Evolutionary conservation across 2,888 invertebrate genomes (phyloP).

Genomic region (Xylophagus ater): DNA sequence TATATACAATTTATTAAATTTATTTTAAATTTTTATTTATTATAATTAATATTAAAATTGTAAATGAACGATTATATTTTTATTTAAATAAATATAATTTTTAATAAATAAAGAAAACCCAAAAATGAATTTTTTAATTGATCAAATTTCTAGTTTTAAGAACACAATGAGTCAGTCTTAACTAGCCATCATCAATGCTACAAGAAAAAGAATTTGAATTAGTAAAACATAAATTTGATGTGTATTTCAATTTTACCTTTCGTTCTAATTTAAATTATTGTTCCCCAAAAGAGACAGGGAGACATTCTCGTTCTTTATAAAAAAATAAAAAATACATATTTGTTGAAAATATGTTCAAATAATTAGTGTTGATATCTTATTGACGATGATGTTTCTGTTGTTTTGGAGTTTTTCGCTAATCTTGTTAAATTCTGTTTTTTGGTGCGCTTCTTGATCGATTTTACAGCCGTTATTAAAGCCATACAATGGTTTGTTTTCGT

Average conservation of each 20-base stretch:
- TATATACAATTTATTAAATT: too few relatives aligned
- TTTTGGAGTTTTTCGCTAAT: not conserved
- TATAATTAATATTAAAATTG: too few relatives aligned
- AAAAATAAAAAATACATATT: too few relatives aligned
- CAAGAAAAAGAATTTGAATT: not conserved
- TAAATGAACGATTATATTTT: too few relatives aligned
- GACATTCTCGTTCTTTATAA: not conserved
- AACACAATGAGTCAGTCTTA: constrained; percentile 2
- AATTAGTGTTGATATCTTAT: not conserved
- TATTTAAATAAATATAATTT: too few relatives aligned
- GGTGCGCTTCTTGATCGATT: constrained; percentile 19
- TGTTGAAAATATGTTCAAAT: not conserved
- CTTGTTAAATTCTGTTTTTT: constrained; percentile 8
- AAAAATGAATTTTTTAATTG: too few relatives aligned
- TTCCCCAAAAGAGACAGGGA: not conserved
- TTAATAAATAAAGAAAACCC: too few relatives aligned
- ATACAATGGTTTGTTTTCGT: too few relatives aligned
- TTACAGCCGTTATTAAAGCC: constrained; percentile 20
- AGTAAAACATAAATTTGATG: not conserved
- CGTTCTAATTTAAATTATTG: not conserved
- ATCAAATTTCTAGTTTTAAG: too few relatives aligned
- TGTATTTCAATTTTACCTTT: not conserved
- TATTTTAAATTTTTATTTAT: too few relatives aligned
- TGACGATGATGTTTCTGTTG: not conserved
- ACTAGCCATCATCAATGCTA: constrained; percentile 2